Conservation (phyloP, 2,888 invertebrate species). For the Lacanobia wlatinum region DNA sequence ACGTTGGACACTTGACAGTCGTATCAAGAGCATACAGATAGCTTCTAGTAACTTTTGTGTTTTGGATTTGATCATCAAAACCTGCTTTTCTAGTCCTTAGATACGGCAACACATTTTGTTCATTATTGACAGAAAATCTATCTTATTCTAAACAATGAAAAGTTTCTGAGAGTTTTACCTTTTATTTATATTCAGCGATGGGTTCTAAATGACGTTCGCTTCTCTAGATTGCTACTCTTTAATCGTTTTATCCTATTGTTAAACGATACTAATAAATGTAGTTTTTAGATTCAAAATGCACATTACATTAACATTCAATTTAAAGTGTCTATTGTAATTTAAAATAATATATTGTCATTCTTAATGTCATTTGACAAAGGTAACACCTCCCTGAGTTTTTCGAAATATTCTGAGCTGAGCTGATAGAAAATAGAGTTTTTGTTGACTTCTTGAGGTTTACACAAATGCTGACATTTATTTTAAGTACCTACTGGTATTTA, state of each 20-base stretch:
- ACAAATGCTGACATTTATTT: background rate
- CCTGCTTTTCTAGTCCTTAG: background rate
- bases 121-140: background rate
- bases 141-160: background rate
- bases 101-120: background rate
- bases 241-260: background rate
- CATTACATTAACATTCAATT: background rate
- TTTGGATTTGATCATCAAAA: background rate
- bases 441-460: background rate
- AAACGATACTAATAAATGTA: background rate
- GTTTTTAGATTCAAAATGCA: background rate
- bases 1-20: conserved; percentile 1
- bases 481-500: no score
- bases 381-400: background rate
- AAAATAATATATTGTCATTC: conserved; percentile 1
- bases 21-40: background rate
- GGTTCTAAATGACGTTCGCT: background rate
- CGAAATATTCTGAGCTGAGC: background rate
- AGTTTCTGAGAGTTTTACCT: background rate
- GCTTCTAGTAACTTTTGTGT: background rate
- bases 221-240: background rate
- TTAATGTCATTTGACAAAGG: background rate
- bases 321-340: background rate
- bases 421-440: conserved; percentile 29
- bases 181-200: background rate